Base-by-base conservation (phyloP, 1,140 invertebrate genomes). In the Achatina immaculata region DNA sequence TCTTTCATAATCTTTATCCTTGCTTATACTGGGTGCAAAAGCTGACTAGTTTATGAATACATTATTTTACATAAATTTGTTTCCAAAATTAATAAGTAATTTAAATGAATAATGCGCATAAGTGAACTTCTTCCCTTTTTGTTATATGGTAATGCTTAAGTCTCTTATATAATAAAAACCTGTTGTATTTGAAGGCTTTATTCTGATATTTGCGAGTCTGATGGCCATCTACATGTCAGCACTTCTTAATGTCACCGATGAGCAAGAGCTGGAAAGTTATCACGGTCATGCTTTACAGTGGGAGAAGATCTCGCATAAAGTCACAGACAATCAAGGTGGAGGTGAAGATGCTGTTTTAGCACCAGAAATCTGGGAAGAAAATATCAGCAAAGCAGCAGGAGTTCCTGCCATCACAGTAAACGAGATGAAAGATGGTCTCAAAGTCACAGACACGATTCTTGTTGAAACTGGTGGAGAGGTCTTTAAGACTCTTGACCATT, bases 141-240 rank as follows among this genome's bases (percentile, higher is more conserved):
- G n/a, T n/a, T n/a, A n/a, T n/a, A n/a, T n/a, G n/a, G n/a, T n/a
- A n/a, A n/a, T n/a, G n/a, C n/a, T n/a, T n/a, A n/a, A n/a, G n/a
- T n/a, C n/a, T n/a, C n/a, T n/a, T n/a, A n/a, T n/a, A n/a, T n/a
- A n/a, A n/a, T n/a, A n/a, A n/a, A n/a, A n/a, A n/a, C n/a, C 2
- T 73, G 4, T 42, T 55, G 19, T 58, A 14, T 58, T 40, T 21
- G 40, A 36, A 77, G 75, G 75, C 21, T 77, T 36, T 65, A 24
- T 65, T 31, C 55, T 77, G 1, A 21, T 77, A 31, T 42, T 28
- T 38, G 75, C 28, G 7, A 77, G 75, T 31, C 28, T 77, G 2
- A 16, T 74, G 31, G 45, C 42, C 36, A 14, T 77, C 2, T 9
- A 1, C 75, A 65, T 77, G 48, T 36, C 55, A 58, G 48, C 28